Evolutionary conservation across 2,113 vertebrate species (phyloP).

Genomic region (Lepus americanus): DNA sequence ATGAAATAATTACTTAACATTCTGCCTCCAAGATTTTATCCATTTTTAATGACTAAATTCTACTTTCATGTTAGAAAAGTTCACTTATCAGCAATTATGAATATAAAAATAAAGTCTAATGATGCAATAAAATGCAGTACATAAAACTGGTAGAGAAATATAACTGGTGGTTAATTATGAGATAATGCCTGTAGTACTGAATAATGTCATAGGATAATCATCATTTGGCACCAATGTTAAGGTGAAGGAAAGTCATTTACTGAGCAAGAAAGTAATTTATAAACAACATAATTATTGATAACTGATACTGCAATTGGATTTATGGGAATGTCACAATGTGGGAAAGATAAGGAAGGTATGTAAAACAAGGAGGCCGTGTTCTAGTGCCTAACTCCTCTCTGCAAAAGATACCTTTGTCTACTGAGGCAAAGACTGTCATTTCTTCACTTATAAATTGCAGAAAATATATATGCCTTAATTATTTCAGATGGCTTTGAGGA

Average conservation of each 20-base stretch:
- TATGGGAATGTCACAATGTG: not conserved
- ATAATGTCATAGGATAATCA: conserved; percentile 55
- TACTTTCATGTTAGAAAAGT: conserved; percentile 70
- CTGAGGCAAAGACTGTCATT: not conserved
- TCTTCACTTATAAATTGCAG: conserved; percentile 46
- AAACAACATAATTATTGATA: conserved; percentile 43
- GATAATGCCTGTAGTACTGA: conserved; percentile 51
- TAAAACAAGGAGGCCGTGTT: not conserved
- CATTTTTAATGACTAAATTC: conserved; percentile 74
- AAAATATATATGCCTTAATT: conserved; percentile 40
- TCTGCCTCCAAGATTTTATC: conserved; percentile 77
- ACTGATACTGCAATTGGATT: not conserved
- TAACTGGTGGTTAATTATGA: conserved; percentile 72
- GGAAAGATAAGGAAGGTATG: not conserved
- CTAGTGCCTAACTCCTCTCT: not conserved
- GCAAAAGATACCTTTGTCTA: not conserved
- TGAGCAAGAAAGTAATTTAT: conserved; percentile 44
- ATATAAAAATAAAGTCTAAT: conserved; percentile 81
- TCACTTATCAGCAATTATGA: conserved; percentile 72
- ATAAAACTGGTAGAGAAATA: conserved; percentile 69
- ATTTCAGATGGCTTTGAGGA: not conserved
- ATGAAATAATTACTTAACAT: conserved; percentile 80
- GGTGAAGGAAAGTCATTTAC: conserved; percentile 66
- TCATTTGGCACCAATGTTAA: conserved; percentile 62
- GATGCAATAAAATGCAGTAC: conserved; percentile 73